These are phyloP conservation scores for Aleadryas rufinucha DNA, from an alignment of 2,113 vertebrate genomes.

Conservation along the genomic window DNA sequence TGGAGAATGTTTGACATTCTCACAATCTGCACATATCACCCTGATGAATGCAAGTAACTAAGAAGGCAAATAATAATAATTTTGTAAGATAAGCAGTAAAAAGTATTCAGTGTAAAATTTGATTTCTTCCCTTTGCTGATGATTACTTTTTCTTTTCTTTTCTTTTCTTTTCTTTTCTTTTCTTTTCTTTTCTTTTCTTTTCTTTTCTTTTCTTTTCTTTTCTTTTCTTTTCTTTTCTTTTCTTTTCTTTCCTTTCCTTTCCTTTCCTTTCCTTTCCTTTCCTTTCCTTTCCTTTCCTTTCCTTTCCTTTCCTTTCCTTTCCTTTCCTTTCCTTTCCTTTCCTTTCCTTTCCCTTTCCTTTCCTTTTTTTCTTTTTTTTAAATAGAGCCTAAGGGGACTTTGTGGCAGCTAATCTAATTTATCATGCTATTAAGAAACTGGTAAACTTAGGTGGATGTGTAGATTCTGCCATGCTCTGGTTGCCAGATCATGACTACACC, in stretches of 20 bases:
- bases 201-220: neutral
- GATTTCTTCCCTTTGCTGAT: constrained; percentile 11
- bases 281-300: neutral
- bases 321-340: neutral
- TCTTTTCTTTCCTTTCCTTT: neutral
- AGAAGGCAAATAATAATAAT: constrained; percentile 63
- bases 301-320: neutral
- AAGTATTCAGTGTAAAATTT: constrained; percentile 52
- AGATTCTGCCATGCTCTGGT: neutral
- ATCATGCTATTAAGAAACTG: neutral
- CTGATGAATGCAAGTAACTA: constrained; percentile 55
- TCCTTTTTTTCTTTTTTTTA: neutral
- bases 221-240: neutral
- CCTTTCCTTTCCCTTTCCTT: neutral
- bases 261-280: neutral
- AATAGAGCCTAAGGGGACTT: neutral
- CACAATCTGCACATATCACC: constrained; percentile 66
- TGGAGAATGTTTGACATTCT: constrained; percentile 53
- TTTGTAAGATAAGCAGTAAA: constrained; percentile 53
- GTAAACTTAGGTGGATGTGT: neutral
- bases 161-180: neutral
- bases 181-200: neutral
- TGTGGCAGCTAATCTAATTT: neutral
- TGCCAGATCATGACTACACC: neutral
- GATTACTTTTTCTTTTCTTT: neutral